Evolutionary conservation across 2,797 vertebrate species (phyloP).

Genomic region (Tokudaia muenninki): DNA sequence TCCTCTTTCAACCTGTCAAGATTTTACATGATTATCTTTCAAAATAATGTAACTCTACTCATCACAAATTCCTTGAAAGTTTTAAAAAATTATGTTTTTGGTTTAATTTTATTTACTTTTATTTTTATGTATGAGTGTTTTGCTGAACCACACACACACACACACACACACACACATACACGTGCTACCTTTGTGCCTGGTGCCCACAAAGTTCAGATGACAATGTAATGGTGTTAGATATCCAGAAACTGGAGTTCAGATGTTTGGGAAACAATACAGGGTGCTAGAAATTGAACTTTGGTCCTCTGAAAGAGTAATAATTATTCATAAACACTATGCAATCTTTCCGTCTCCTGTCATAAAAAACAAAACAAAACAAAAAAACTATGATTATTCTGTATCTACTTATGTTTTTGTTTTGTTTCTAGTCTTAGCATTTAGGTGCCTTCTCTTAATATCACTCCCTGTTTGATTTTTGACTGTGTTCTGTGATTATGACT

Average conservation of each 20-base stretch:
- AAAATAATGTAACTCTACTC: constrained; percentile 2
- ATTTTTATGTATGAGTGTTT: not conserved
- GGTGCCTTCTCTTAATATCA: not conserved
- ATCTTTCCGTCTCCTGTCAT: not conserved
- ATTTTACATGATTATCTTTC: constrained; percentile 40
- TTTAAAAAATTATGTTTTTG: constrained; percentile 29
- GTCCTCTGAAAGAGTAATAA: not conserved
- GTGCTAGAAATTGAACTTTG: not conserved
- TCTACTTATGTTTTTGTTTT: not conserved
- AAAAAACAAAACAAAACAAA: not conserved
- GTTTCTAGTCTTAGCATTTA: not conserved
- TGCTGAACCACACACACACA: not conserved
- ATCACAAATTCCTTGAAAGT: not conserved
- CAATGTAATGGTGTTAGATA: too few relatives aligned
- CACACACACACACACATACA: too few relatives aligned
- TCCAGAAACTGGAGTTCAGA: not conserved
- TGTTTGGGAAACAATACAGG: too few relatives aligned
- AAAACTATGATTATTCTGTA: not conserved
- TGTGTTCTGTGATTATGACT: not conserved
- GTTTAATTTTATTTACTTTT: not conserved
- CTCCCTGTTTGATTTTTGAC: constrained; percentile 3
- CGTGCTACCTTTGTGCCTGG: not conserved
- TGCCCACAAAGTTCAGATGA: not conserved
- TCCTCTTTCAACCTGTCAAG: constrained; percentile 46
- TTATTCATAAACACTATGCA: not conserved